phyloP scores from a whole-genome alignment of 2,888 invertebrate species.

The Nasonovia ribisnigri region DNA sequence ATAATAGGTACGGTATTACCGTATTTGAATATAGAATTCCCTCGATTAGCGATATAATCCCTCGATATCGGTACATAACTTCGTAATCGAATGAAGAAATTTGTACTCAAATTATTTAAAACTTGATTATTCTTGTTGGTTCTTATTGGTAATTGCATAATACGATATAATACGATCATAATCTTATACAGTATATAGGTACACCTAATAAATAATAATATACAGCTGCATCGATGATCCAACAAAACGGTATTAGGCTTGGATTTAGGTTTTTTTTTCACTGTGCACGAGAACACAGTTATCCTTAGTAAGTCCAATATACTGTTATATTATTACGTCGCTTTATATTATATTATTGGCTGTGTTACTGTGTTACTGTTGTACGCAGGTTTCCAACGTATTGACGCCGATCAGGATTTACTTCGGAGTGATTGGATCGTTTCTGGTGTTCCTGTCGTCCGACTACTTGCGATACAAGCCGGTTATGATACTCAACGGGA shows the following conservation, averaged over 20 bases:
- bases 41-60: too few relatives aligned
- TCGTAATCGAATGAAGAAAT: too few relatives aligned
- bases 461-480: conserved; percentile 42
- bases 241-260: background rate
- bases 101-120: too few relatives aligned
- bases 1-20: too few relatives aligned
- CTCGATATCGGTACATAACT: too few relatives aligned
- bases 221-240: background rate
- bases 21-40: too few relatives aligned
- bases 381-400: conserved; percentile 26
- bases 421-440: background rate
- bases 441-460: conserved; percentile 15
- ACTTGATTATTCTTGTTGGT: background rate
- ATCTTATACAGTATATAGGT: background rate
- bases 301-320: background rate
- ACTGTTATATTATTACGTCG: too few relatives aligned
- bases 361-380: background rate
- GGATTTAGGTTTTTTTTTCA: background rate
- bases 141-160: background rate
- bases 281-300: background rate
- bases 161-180: background rate
- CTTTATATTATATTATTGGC: background rate
- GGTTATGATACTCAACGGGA: conserved; percentile 8
- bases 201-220: fast-evolving
- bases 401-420: conserved; percentile 30